Conservation (phyloP, 2,797 vertebrate genomes). For the Eleutherodactylus coqui region DNA sequence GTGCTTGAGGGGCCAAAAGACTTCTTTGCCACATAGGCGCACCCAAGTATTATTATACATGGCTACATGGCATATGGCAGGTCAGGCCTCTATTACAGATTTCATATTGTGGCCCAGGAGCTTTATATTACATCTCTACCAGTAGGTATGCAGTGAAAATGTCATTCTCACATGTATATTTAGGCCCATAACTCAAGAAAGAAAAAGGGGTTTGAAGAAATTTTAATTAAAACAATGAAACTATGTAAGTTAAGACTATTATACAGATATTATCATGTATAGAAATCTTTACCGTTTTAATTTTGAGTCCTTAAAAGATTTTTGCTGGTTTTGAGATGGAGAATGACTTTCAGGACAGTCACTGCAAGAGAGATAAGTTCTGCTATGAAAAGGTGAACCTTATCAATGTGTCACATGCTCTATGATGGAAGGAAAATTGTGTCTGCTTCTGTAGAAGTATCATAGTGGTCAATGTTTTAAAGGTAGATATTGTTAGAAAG, state of each 20-base stretch:
- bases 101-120: too few relatives aligned
- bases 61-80: too few relatives aligned
- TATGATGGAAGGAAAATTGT: background rate
- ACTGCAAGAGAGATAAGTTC: background rate
- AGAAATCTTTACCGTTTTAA: slow-evolving; percentile 30
- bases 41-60: too few relatives aligned
- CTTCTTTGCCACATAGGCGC: too few relatives aligned
- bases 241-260: background rate
- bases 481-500: too few relatives aligned
- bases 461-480: background rate
- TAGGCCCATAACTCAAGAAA: too few relatives aligned
- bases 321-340: background rate
- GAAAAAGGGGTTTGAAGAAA: background rate
- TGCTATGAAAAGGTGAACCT: background rate
- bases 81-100: too few relatives aligned
- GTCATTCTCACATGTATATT: too few relatives aligned
- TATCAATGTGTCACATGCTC: background rate
- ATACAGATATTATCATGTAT: background rate
- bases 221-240: background rate
- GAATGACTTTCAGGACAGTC: slow-evolving; percentile 7
- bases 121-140: too few relatives aligned
- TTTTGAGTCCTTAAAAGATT: slow-evolving; percentile 16
- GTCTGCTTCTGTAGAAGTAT: background rate
- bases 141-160: too few relatives aligned
- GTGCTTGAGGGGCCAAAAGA: too few relatives aligned